phyloP scores from a whole-genome alignment of 92 coral and sea anemone species.

The Epizoanthus scotinus region DNA sequence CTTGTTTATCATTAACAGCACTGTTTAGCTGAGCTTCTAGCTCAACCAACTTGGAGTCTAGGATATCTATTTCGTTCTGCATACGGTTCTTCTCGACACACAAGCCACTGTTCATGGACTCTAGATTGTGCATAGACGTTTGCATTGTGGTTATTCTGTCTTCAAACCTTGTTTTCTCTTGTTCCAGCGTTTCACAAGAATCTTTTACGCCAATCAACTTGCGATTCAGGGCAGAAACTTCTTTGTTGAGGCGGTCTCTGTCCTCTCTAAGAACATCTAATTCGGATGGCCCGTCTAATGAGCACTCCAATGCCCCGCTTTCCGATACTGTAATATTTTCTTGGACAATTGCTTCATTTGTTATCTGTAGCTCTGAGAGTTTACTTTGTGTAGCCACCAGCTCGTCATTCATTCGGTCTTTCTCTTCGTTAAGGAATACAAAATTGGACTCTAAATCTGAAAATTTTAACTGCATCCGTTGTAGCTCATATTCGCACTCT shows the following conservation, averaged over 20 bases:
- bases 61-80: slow-evolving; percentile 72
- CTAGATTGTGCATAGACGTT: slow-evolving; percentile 64
- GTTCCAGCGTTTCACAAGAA: slow-evolving; percentile 67
- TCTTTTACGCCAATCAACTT: slow-evolving; percentile 72
- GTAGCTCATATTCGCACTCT: slow-evolving; percentile 71
- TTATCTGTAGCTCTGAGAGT: slow-evolving; percentile 69
- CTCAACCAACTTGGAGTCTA: slow-evolving; percentile 75
- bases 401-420: slow-evolving; percentile 78
- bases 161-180: slow-evolving; percentile 67
- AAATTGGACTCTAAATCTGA: slow-evolving; percentile 78
- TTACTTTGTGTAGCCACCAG: slow-evolving; percentile 69
- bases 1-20: slow-evolving; percentile 76
- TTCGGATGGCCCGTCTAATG: slow-evolving; percentile 52
- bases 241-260: slow-evolving; percentile 79
- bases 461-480: slow-evolving; percentile 65
- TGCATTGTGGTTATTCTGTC: slow-evolving; percentile 65
- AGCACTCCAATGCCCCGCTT: slow-evolving; percentile 55
- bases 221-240: slow-evolving; percentile 74
- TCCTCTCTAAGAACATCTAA: slow-evolving; percentile 78
- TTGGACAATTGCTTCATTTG: slow-evolving; percentile 53
- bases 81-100: slow-evolving; percentile 77
- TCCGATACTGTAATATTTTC: slow-evolving; percentile 58
- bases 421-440: slow-evolving; percentile 79
- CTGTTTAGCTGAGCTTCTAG: slow-evolving; percentile 77
- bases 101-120: slow-evolving; percentile 62